Evolutionary conservation across 2,797 vertebrate genomes (phyloP).

Genomic region (Limnodromus scolopaceus): DNA sequence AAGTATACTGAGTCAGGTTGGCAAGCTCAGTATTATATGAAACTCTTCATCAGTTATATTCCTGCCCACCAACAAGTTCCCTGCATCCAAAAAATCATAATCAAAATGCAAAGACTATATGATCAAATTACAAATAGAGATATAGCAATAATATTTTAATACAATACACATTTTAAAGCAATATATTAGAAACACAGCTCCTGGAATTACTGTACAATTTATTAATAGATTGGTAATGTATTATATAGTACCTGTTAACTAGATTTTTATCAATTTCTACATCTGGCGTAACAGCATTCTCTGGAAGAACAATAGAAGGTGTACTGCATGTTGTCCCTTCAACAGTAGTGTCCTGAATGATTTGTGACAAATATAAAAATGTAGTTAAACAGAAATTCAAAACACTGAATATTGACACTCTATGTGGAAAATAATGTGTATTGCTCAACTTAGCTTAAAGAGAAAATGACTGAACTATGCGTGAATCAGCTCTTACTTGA

Average conservation of each 20-base stretch:
- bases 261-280: slow-evolving; percentile 82
- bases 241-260: slow-evolving; percentile 82
- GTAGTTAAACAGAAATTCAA: slow-evolving; percentile 8
- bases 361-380: slow-evolving; percentile 53
- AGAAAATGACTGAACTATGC: neutral
- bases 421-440: neutral
- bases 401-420: neutral
- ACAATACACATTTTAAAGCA: neutral
- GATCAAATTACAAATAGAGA: neutral
- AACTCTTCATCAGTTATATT: neutral
- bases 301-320: slow-evolving; percentile 90
- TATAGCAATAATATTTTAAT: neutral
- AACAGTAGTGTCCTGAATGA: slow-evolving; percentile 75
- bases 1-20: neutral
- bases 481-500: neutral
- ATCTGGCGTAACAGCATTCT: slow-evolving; percentile 77
- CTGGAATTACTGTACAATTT: neutral
- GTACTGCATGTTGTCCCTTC: slow-evolving; percentile 76
- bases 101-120: neutral
- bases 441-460: neutral
- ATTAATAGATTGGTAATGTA: neutral
- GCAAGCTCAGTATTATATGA: neutral
- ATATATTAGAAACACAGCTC: neutral
- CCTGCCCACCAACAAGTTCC: neutral
- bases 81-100: neutral